These are phyloP conservation scores for Sinonovacula constricta DNA, from an alignment of 1,140 invertebrate species.

Conservation along the genomic window DNA sequence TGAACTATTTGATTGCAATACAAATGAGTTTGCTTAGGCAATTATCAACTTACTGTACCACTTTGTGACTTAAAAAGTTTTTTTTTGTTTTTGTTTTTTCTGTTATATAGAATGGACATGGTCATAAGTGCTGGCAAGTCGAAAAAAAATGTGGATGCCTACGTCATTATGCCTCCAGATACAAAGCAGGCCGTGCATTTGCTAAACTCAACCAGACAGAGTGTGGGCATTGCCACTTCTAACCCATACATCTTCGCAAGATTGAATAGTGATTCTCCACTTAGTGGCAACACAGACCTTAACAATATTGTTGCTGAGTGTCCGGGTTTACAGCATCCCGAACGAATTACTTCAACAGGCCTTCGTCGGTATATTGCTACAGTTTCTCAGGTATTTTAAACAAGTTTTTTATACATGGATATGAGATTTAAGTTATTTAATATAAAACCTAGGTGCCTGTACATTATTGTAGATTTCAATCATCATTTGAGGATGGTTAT, in stretches of 20 bases:
- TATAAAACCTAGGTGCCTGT: no score
- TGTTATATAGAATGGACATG: slow-evolving; percentile 43
- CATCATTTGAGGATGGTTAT: no score
- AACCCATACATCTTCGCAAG: slow-evolving; percentile 27
- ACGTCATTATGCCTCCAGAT: slow-evolving; percentile 37
- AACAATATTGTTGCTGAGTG: slow-evolving; percentile 4
- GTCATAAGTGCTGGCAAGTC: slow-evolving; percentile 37
- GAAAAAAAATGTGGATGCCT: slow-evolving; percentile 46
- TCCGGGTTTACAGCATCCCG: slow-evolving; percentile 11
- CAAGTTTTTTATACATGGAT: not conserved
- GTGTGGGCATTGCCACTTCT: slow-evolving; percentile 5
- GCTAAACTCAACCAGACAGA: slow-evolving; percentile 1
- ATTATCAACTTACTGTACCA: not conserved
- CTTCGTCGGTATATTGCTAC: slow-evolving; percentile 15
- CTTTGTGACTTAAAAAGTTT: not conserved
- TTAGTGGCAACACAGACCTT: slow-evolving; percentile 6
- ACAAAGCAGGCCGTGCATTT: slow-evolving; percentile 19
- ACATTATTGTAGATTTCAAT: no score
- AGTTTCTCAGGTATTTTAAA: slow-evolving; percentile 10
- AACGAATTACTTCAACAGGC: slow-evolving; percentile 2
- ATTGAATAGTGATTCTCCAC: slow-evolving; percentile 10
- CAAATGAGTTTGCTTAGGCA: not conserved
- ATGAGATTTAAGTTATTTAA: no score
- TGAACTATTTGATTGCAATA: not conserved
- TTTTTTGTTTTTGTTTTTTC: slow-evolving; percentile 28